A percentile compares a stretch with the other conserved stretches of the same genome.
phyloP scores from a whole-genome alignment of 2,797 vertebrate genomes.

The Sciurus carolinensis region DNA sequence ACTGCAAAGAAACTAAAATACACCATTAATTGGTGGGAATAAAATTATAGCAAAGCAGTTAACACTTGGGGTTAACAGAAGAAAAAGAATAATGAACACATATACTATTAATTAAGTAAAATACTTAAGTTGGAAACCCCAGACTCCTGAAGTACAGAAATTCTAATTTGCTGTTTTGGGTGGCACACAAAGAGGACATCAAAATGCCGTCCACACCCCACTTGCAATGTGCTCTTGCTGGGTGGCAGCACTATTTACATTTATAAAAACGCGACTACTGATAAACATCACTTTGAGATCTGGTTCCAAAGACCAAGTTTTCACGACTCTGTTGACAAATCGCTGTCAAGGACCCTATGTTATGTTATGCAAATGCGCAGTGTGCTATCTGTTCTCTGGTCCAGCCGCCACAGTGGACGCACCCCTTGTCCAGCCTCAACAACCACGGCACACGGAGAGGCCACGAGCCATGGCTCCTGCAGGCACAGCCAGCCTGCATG shows the following conservation, averaged over 20 bases:
- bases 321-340: slow-evolving; percentile 80
- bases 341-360: slow-evolving; percentile 73
- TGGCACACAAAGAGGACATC: slow-evolving; percentile 81
- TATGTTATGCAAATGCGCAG: slow-evolving; percentile 39
- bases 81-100: slow-evolving; percentile 71
- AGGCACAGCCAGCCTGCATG: accelerated
- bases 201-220: slow-evolving; percentile 84
- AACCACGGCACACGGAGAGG: accelerated
- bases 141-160: slow-evolving; percentile 74
- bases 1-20: not conserved
- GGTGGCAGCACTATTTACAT: slow-evolving; percentile 83
- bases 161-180: slow-evolving; percentile 52
- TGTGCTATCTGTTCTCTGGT: slow-evolving; percentile 34
- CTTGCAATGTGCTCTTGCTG: slow-evolving; percentile 83
- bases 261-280: slow-evolving; percentile 84
- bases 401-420: not conserved
- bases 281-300: slow-evolving; percentile 82
- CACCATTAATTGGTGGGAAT: not conserved
- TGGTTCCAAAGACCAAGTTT: slow-evolving; percentile 83
- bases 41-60: not conserved
- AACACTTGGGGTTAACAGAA: slow-evolving; percentile 41
- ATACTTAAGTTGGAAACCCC: slow-evolving; percentile 74
- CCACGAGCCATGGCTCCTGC: not conserved
- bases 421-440: accelerated
- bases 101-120: slow-evolving; percentile 59